Evolutionary conservation across 2,113 vertebrate genomes (phyloP).

Genomic region (Grantiella picta): DNA sequence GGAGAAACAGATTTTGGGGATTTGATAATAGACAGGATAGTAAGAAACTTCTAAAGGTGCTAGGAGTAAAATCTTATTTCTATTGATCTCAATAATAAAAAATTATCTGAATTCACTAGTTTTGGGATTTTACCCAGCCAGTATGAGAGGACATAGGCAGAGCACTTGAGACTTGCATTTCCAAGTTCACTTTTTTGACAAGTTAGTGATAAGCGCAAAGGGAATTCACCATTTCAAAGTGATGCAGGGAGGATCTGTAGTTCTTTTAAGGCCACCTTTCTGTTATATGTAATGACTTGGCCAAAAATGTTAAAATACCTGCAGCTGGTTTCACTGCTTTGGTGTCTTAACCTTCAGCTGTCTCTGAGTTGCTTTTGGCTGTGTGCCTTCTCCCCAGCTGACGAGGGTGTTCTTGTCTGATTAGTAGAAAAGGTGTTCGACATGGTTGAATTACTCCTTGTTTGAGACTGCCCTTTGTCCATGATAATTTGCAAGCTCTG

Average conservation of each 20-base stretch:
- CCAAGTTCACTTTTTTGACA: neutral
- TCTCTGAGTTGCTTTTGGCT: slow-evolving; percentile 32
- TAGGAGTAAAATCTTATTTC: neutral
- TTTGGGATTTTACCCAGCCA: neutral
- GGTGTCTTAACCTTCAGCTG: slow-evolving; percentile 42
- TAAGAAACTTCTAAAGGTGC: neutral
- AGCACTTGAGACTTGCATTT: neutral
- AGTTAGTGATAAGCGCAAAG: neutral
- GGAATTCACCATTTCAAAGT: neutral
- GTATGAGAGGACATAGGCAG: neutral
- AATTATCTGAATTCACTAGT: neutral
- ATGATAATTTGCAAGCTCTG: neutral
- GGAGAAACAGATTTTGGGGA: neutral
- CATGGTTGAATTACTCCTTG: slow-evolving; percentile 26
- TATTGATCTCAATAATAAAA: neutral
- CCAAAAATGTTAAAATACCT: neutral
- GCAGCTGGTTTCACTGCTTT: slow-evolving; percentile 15
- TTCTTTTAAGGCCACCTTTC: neutral
- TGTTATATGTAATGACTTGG: neutral
- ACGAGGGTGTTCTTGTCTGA: slow-evolving; percentile 40
- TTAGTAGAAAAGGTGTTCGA: slow-evolving; percentile 54
- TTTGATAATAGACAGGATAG: neutral
- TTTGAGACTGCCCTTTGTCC: slow-evolving; percentile 9
- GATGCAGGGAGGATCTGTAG: neutral
- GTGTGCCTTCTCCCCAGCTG: slow-evolving; percentile 20